Base-by-base conservation (phyloP, 2,113 vertebrate genomes). In the Lophotis ruficrista region DNA sequence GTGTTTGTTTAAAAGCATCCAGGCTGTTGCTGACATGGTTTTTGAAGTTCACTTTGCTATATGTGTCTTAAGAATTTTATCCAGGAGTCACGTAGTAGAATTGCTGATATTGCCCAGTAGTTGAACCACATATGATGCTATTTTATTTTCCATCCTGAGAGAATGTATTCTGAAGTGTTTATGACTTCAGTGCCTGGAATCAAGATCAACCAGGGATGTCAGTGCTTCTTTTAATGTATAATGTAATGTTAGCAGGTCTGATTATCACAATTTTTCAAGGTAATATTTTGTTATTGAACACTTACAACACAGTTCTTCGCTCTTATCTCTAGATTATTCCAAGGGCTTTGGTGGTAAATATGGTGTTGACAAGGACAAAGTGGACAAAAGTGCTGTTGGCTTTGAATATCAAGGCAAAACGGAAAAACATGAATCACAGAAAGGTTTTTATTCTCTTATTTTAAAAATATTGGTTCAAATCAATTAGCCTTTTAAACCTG, bases 341-440 rank as follows among this genome's bases (percentile, higher is more conserved):
- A 98, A 65, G 93, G 98, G 98, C 70, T 98, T 98, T 57, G 98
- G 98, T 57, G 98, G 98, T 89, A 98, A 98, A 96, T 98, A 99
- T 0, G 99, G 99, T 4, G 98, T 99, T 6, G 99, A 99, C 98
- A 98, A 98, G 97, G 98, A 98, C 96, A 98, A 98, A 78, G 98
- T 98, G 95, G 98, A 98, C 58, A 98, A 98, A 87, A 99, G 99
- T 17, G 99, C 99, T 0, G 95, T 99, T 35, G 99, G 99, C 96
- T 99, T 99, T 94, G 99, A 99, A 83, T 99, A 99, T 96, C 99
- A 99, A 97, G 98, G 98, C 93, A 99, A 99, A 97, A 99, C 98
- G 0, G 99, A 99, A 96, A 99, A 99, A 95, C 99, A 99, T 19
- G 99, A 99, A 88, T 99, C 99, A 4, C 99, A 99, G 98, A 99